Conservation (phyloP, 2,888 invertebrate species). For the Drosophila sordidula region DNA sequence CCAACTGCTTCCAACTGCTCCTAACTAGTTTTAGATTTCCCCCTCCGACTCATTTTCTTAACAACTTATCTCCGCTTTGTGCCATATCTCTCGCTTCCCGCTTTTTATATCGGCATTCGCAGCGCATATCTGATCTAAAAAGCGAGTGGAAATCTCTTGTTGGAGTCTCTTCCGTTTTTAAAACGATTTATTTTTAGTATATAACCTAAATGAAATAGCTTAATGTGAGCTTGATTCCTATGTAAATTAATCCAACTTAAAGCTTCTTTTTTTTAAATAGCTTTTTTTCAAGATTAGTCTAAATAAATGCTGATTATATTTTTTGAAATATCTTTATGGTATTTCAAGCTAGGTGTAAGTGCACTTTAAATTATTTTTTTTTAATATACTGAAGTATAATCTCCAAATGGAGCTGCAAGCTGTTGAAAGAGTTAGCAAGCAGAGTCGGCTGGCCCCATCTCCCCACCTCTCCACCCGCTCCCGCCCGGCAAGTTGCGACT, state of each 20-base stretch:
- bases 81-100: conserved; percentile 18
- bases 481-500: conserved; percentile 21
- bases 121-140: conserved; percentile 26
- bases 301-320: not conserved
- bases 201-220: not conserved
- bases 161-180: conserved; percentile 4
- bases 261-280: not conserved
- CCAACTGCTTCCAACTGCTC: conserved; percentile 13
- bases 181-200: not conserved
- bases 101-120: conserved; percentile 43
- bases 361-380: too few relatives aligned
- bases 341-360: too few relatives aligned
- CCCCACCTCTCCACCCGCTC: not conserved
- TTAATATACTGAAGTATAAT: too few relatives aligned
- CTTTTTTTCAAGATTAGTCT: not conserved
- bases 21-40: not conserved
- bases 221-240: not conserved
- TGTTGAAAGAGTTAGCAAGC: not conserved
- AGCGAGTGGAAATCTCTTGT: conserved; percentile 2
- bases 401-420: not conserved
- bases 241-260: not conserved
- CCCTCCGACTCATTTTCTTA: conserved; percentile 3
- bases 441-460: too few relatives aligned
- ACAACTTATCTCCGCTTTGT: conserved; percentile 7
- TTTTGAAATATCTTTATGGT: too few relatives aligned